phyloP scores from a whole-genome alignment of 2,888 invertebrate species.

The Syrista parreyssii region DNA sequence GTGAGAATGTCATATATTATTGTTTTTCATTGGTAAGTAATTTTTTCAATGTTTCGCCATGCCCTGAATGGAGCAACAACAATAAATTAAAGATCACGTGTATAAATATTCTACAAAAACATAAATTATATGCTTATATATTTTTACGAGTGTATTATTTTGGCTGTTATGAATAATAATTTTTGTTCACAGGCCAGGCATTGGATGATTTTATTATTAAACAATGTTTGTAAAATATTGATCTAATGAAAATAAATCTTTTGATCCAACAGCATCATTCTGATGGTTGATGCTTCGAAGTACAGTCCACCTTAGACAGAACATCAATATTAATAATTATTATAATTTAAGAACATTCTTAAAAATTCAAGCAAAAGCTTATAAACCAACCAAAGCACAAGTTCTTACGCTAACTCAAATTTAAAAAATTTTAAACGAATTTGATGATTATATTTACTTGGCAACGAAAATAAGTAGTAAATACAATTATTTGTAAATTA shows the following conservation, averaged over 20 bases:
- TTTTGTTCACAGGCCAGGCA: background rate
- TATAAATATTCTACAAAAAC: background rate
- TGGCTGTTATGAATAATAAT: background rate
- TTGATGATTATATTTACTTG: no score
- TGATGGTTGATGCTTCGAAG: no score
- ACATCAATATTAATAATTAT: no score
- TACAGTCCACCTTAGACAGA: no score
- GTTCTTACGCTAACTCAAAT: no score
- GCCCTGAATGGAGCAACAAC: background rate
- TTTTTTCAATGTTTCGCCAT: background rate
- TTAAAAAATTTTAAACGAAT: no score
- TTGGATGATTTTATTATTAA: background rate
- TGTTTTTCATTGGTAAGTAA: background rate
- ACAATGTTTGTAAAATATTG: background rate
- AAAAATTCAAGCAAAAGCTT: no score
- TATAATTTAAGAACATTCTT: no score
- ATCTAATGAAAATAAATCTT: conserved; percentile 8
- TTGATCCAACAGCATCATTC: conserved; percentile 74
- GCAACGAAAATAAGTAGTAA: no score
- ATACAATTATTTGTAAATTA: no score
- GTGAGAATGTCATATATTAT: background rate
- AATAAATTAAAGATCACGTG: background rate
- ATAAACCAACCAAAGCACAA: no score
- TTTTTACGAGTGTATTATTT: background rate
- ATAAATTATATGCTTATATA: background rate